Base-by-base conservation (phyloP, 2,797 vertebrate species). In the Mastacembelus armatus region DNA sequence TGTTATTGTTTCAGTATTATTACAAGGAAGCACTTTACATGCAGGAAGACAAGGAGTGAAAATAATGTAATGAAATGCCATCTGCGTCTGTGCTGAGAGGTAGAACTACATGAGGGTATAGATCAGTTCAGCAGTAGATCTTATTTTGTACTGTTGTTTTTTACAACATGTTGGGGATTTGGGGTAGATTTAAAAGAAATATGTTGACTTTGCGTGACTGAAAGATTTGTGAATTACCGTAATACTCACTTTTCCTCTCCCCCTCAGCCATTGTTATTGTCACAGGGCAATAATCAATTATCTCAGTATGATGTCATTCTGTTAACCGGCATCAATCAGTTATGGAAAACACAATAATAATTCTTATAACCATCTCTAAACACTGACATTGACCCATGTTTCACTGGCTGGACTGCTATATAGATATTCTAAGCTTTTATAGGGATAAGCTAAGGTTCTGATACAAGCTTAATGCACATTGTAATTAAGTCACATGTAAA, bases 241-340 rank as follows among this genome's bases (percentile, higher is more conserved):
- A 49, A 44, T 19, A 30, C 11, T 47, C 21, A 27, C 11, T 3
- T 72, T 69, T 19, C 52, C 42, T 62, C 39, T 55, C 55, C 48
- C 52, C 63, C 22, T 56, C 47, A n/a, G n/a, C n/a, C n/a, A n/a
- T n/a, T 78, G 71, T 82, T 64, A 79, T 81, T 85, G 85, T 89
- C 88, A 62, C 72, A 58, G 66, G 56, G 73, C 78, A 81, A 51
- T 86, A 87, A 90, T 91, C 89, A 90, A 87, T 90, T 86, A 86
- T 84, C 79, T 76, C 63, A 76, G 82, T 77, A 89, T 92, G 91
- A 92, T 86, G 86, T 90, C 90, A 92, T 86, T 69, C 72, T 83
- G 66, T 62, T 69, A 42, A 52, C 88, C 88, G 48, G 55, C 39
- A 66, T 68, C 43, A 38, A 73, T 51, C 39, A 56, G 21, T 30